Percentiles rank a stretch among this genome's conserved stretches.
Conservation (phyloP, 2,797 vertebrate species). For the Mustela erminea region DNA sequence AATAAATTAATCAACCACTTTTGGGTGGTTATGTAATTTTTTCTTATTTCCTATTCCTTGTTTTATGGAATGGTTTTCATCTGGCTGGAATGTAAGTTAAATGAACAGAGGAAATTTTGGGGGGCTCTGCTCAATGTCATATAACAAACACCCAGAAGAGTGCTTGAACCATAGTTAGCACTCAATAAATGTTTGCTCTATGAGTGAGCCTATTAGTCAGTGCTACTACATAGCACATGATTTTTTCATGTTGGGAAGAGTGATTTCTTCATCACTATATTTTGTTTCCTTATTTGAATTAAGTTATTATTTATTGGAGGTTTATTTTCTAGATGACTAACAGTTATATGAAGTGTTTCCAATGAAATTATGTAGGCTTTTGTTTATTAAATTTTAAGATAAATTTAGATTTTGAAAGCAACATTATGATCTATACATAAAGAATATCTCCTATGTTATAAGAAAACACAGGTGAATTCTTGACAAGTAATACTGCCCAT, state of each 20-base stretch:
- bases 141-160: not conserved
- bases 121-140: not conserved
- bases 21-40: not conserved
- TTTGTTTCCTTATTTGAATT: conserved; percentile 47
- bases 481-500: not conserved
- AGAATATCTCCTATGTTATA: conserved; percentile 22
- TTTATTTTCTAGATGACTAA: conserved; percentile 41
- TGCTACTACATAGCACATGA: not conserved
- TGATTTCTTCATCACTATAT: not conserved
- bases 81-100: not conserved
- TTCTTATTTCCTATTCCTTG: not conserved
- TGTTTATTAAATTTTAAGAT: conserved; percentile 30
- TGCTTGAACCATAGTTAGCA: not conserved
- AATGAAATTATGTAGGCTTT: not conserved
- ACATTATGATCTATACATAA: not conserved
- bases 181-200: not conserved
- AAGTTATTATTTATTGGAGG: not conserved
- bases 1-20: not conserved
- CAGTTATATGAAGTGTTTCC: conserved; percentile 46
- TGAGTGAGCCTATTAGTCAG: not conserved
- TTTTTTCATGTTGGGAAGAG: conserved; percentile 39
- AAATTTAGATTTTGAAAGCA: conserved; percentile 43
- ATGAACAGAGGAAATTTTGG: not conserved
- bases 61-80: conserved; percentile 9
- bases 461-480: not conserved